A percentile compares a stretch with the other conserved stretches of the same genome.
phyloP scores from a whole-genome alignment of 1,140 invertebrate species.

The Heterodera carotae region DNA sequence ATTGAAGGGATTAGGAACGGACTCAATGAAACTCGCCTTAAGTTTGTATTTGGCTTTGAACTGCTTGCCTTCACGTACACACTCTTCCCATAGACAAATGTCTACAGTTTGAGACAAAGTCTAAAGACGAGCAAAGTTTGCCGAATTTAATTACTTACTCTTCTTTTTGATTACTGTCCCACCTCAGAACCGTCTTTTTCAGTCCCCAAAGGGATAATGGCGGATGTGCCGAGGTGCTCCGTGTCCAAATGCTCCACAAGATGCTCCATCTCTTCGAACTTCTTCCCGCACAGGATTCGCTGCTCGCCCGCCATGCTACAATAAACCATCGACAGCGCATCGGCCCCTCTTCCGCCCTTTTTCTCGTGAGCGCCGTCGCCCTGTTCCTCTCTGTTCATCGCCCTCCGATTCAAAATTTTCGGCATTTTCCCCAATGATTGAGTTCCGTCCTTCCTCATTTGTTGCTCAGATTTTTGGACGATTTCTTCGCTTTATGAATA shows the following conservation, averaged over 20 bases:
- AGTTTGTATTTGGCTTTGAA: conserved; percentile 99
- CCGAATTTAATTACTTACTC: too few species aligned
- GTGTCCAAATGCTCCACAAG: conserved; percentile 95
- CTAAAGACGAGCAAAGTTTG: too few species aligned
- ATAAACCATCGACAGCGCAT: conserved; percentile 2
- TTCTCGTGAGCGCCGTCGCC: not conserved
- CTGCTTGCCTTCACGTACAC: conserved; percentile 84
- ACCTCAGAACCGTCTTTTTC: not conserved
- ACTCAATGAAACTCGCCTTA: too few species aligned
- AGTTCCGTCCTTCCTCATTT: not conserved
- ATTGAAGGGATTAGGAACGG: not conserved
- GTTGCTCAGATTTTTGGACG: too few species aligned
- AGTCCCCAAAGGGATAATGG: conserved; percentile 78
- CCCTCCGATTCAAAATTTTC: not conserved
- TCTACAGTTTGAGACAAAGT: conserved; percentile 70
- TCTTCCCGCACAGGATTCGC: not conserved
- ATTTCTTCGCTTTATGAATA: not conserved
- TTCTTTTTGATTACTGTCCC: not conserved
- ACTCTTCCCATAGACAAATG: conserved; percentile 92
- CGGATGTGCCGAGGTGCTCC: conserved; percentile 84
- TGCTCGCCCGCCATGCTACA: not conserved
- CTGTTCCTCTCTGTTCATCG: not conserved
- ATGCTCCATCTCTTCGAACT: conserved; percentile 75
- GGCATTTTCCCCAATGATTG: not conserved
- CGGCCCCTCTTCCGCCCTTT: not conserved